Evolutionary conservation across 1,140 invertebrate species (phyloP).

Genomic region (Drosophila bocki): DNA sequence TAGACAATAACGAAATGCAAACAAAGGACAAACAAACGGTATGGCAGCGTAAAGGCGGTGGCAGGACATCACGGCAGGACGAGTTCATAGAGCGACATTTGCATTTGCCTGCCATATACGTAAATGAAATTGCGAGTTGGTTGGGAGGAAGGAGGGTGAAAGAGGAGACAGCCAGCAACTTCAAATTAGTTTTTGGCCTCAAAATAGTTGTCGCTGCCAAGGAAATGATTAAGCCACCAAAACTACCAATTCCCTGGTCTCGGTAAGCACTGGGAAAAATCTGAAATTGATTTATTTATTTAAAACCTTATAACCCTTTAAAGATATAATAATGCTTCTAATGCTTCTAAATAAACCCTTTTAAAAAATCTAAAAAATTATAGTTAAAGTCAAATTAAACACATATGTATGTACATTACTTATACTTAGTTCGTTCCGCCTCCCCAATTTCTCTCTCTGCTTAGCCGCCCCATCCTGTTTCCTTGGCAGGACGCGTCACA

Average conservation of each 20-base stretch:
- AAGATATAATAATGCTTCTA: background rate
- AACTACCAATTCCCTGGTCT: constrained; percentile 10
- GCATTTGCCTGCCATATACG: constrained; percentile 82
- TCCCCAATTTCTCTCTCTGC: background rate
- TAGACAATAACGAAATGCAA: constrained; percentile 82
- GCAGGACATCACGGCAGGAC: constrained; percentile 62
- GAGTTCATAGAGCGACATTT: constrained; percentile 79
- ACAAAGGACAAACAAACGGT: constrained; percentile 60
- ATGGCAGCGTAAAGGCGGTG: background rate
- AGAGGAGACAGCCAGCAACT: constrained; percentile 50
- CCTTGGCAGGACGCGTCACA: constrained; percentile 48
- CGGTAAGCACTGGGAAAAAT: background rate
- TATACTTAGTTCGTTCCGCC: too few relatives aligned
- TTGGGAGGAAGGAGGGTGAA: background rate
- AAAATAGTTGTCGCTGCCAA: constrained; percentile 60
- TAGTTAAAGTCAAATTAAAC: too few relatives aligned
- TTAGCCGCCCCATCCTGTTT: constrained; percentile 1
- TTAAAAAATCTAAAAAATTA: background rate
- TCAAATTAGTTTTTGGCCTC: constrained; percentile 77
- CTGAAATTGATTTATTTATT: background rate
- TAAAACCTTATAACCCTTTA: too few relatives aligned
- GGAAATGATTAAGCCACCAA: constrained; percentile 73
- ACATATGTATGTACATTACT: too few relatives aligned
- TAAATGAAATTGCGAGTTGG: constrained; percentile 69
- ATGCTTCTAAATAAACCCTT: background rate